phyloP scores from a whole-genome alignment of 2,113 vertebrate genomes.

The Sturnira hondurensis region DNA sequence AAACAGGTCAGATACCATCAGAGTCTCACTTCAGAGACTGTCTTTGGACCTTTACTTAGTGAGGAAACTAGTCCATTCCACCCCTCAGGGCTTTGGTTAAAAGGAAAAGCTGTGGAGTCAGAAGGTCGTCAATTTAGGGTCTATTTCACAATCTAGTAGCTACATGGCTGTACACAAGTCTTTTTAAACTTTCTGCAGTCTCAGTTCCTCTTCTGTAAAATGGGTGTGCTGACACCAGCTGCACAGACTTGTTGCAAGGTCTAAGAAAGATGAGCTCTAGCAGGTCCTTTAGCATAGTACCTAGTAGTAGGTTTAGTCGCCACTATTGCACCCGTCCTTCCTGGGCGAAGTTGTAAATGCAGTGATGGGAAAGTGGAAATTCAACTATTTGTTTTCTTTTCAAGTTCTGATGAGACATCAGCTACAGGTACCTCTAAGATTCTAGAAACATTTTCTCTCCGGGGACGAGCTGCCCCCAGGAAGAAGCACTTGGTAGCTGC shows the following conservation, averaged over 20 bases:
- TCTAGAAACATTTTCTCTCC: not conserved
- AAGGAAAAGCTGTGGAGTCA: not conserved
- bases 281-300: not conserved
- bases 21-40: not conserved
- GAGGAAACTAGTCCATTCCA: not conserved
- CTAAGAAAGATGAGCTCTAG: not conserved
- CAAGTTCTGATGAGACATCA: not conserved
- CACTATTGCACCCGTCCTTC: fast-evolving
- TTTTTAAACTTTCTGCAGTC: not conserved
- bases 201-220: not conserved
- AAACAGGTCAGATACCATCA: not conserved
- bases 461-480: not conserved
- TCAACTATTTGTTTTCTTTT: not conserved
- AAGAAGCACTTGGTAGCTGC: not conserved
- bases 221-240: no score
- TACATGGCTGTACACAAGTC: no score
- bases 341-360: not conserved
- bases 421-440: not conserved
- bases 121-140: not conserved
- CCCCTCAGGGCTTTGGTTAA: not conserved
- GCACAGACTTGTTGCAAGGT: not conserved
- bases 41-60: not conserved
- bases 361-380: not conserved
- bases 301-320: no score
- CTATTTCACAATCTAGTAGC: not conserved